These are phyloP conservation scores for Tiliacea citrago DNA, from an alignment of 2,888 invertebrate genomes.

Conservation along the genomic window DNA sequence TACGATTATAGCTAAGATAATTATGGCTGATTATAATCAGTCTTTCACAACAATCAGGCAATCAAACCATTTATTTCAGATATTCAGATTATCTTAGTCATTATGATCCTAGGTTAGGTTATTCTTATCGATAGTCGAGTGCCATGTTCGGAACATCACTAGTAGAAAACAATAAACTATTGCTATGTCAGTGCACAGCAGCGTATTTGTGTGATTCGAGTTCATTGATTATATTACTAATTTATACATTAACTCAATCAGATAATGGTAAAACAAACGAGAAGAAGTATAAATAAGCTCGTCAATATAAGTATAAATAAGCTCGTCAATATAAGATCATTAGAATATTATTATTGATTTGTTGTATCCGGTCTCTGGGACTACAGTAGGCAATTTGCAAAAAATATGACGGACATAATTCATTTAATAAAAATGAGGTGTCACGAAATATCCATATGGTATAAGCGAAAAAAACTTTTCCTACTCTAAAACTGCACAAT, in stretches of 20 bases:
- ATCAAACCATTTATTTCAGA: neutral
- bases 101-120: neutral
- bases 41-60: constrained; percentile 1
- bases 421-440: no score
- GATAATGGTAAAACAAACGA: constrained; percentile 6
- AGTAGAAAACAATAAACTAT: constrained; percentile 33
- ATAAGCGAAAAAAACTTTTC: neutral
- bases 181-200: constrained; percentile 28
- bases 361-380: neutral
- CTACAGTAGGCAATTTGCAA: neutral
- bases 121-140: constrained; percentile 25
- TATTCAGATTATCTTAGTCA: neutral
- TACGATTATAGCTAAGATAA: constrained; percentile 27
- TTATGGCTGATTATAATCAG: neutral
- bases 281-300: neutral
- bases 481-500: no score
- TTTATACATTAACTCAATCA: constrained; percentile 2
- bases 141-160: constrained; percentile 29
- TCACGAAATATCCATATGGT: neutral
- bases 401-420: neutral
- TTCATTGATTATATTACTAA: neutral
- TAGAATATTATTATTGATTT: neutral
- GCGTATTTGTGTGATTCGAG: constrained; percentile 23
- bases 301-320: neutral
- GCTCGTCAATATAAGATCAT: neutral